Percentiles rank a stretch among this genome's conserved stretches.
phyloP scores from a whole-genome alignment of 1,140 invertebrate species.

The Leguminivora glycinivorella region DNA sequence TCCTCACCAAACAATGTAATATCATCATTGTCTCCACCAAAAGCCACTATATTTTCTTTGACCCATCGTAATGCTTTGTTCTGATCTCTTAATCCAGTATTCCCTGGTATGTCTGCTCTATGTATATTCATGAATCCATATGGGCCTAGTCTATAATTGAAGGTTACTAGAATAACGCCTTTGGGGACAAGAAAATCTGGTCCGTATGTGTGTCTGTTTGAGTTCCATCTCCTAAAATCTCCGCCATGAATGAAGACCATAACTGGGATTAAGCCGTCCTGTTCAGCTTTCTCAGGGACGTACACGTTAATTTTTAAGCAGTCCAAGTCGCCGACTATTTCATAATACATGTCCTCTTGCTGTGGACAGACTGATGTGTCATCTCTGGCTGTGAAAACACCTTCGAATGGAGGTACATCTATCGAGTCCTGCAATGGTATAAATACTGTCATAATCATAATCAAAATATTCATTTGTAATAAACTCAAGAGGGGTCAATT shows the following conservation, averaged over 20 bases:
- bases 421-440: not conserved
- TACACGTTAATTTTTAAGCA: slow-evolving; percentile 28
- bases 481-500: too few species aligned
- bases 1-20: not conserved
- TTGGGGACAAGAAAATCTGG: slow-evolving; percentile 81
- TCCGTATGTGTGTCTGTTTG: slow-evolving; percentile 71
- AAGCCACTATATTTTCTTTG: slow-evolving; percentile 2
- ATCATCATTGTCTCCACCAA: slow-evolving; percentile 1
- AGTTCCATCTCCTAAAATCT: slow-evolving; percentile 80
- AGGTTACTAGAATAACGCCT: slow-evolving; percentile 81
- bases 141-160: slow-evolving; percentile 77
- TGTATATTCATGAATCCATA: not conserved
- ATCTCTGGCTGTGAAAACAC: not conserved
- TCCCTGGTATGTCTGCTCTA: not conserved
- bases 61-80: not conserved
- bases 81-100: slow-evolving; percentile 1
- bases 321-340: not conserved
- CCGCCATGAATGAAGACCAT: slow-evolving; percentile 85
- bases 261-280: not conserved
- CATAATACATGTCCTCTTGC: not conserved
- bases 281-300: not conserved
- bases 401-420: not conserved
- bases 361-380: not conserved
- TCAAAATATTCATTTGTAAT: too few species aligned
- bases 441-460: too few species aligned